Evolutionary conservation across 1,140 invertebrate genomes (phyloP).

Genomic region (Asobara japonica): DNA sequence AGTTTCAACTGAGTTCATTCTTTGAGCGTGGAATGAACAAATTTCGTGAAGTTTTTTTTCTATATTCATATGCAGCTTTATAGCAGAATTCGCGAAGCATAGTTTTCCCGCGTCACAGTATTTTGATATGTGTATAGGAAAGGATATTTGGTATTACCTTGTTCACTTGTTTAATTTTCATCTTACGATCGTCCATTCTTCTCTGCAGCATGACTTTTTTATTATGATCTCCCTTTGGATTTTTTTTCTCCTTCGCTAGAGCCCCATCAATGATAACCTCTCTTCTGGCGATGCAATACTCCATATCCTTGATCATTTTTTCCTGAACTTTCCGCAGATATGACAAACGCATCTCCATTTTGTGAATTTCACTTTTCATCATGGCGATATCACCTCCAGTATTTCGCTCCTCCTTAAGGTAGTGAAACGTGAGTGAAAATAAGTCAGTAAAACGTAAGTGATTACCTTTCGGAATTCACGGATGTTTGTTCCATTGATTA

Average conservation of each 20-base stretch:
- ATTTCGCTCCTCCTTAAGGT: conserved; percentile 72
- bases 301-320: conserved; percentile 79
- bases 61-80: no score
- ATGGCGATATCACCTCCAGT: conserved; percentile 74
- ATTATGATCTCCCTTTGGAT: conserved; percentile 57
- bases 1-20: no score
- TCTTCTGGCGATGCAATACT: conserved; percentile 77
- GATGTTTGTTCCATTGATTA: no score
- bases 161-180: conserved; percentile 68
- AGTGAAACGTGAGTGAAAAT: no score
- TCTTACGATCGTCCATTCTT: conserved; percentile 68
- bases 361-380: conserved; percentile 84
- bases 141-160: no score
- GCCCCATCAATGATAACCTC: conserved; percentile 73
- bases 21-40: no score
- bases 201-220: conserved; percentile 55
- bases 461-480: no score
- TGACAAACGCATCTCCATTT: conserved; percentile 75
- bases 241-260: conserved; percentile 68
- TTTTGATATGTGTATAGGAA: no score
- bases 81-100: no score
- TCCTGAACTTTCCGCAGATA: conserved; percentile 79
- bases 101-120: no score
- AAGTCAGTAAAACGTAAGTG: no score
- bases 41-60: no score